Conservation (phyloP, 2,113 vertebrate genomes). For the Triplophysa tibetana region DNA sequence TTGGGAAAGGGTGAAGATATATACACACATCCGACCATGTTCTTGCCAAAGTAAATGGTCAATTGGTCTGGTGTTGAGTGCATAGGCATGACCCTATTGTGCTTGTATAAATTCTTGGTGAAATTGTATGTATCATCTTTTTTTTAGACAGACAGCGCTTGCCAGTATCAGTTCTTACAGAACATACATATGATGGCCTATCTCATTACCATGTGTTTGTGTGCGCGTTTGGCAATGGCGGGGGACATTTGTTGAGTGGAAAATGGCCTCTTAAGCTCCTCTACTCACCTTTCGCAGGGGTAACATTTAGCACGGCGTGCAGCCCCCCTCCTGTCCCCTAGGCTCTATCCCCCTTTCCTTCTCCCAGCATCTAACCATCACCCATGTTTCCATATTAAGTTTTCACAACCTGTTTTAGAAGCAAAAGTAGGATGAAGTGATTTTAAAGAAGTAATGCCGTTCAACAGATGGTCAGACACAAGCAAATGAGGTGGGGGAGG, state of each 20-base stretch:
- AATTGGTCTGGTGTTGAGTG: conserved; percentile 56
- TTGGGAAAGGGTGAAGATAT: not conserved
- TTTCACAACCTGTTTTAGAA: conserved; percentile 68
- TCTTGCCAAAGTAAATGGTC: conserved; percentile 50
- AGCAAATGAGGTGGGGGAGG: conserved; percentile 48
- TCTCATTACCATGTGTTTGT: conserved; percentile 53
- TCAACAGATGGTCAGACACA: conserved; percentile 79
- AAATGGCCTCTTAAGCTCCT: conserved; percentile 72
- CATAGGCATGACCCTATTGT: conserved; percentile 44
- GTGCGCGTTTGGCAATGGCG: conserved; percentile 47
- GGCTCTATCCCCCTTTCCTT: conserved; percentile 19
- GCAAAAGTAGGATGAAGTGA: conserved; percentile 69
- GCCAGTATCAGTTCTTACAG: conserved; percentile 63
- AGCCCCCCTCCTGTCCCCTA: conserved; percentile 3
- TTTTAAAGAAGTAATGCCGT: conserved; percentile 77
- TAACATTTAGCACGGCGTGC: conserved; percentile 73
- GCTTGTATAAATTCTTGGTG: conserved; percentile 52
- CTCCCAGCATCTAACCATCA: conserved; percentile 38
- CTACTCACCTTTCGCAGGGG: conserved; percentile 77
- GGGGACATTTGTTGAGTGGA: conserved; percentile 73
- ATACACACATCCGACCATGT: conserved; percentile 10
- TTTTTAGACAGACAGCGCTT: conserved; percentile 54
- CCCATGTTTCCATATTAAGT: conserved; percentile 64
- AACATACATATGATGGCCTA: conserved; percentile 52
- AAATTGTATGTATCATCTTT: conserved; percentile 53